Conservation (phyloP, 2,113 vertebrate species). For the Boleophthalmus pectinirostris region DNA sequence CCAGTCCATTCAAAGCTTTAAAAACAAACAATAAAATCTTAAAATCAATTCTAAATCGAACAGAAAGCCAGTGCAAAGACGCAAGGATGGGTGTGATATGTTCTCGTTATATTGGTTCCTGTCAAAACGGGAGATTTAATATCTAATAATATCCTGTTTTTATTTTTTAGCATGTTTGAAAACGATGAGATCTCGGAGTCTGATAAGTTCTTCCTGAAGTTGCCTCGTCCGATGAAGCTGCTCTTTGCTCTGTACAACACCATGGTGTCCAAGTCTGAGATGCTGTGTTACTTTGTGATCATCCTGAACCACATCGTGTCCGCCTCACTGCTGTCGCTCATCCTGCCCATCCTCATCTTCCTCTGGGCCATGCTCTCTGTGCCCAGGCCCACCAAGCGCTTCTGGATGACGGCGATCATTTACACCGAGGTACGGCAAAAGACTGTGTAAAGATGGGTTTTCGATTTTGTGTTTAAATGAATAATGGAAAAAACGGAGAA, state of each 20-base stretch:
- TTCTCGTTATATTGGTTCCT: no score
- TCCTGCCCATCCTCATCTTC: conserved; percentile 77
- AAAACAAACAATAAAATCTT: no score
- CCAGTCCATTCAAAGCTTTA: no score
- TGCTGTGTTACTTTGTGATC: conserved; percentile 75
- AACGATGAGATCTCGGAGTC: conserved; percentile 70
- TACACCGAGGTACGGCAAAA: conserved; percentile 79
- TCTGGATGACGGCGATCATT: conserved; percentile 80
- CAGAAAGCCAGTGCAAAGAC: no score
- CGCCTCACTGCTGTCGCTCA: conserved; percentile 69
- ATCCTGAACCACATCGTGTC: conserved; percentile 78
- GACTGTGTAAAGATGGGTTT: no score
- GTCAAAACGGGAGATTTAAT: neutral
- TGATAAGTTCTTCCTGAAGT: conserved; percentile 63
- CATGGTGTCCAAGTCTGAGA: conserved; percentile 74
- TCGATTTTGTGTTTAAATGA: no score
- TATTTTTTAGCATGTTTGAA: conserved; percentile 60
- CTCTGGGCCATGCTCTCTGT: conserved; percentile 78
- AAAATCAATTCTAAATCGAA: no score
- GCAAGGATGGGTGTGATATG: no score
- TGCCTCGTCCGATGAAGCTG: conserved; percentile 66
- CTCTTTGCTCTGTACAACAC: conserved; percentile 71
- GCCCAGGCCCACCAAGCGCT: conserved; percentile 78
- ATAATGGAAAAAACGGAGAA: no score
- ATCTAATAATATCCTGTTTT: neutral